phyloP scores from a whole-genome alignment of 2,797 vertebrate genomes.

The Phylloscopus collybita region DNA sequence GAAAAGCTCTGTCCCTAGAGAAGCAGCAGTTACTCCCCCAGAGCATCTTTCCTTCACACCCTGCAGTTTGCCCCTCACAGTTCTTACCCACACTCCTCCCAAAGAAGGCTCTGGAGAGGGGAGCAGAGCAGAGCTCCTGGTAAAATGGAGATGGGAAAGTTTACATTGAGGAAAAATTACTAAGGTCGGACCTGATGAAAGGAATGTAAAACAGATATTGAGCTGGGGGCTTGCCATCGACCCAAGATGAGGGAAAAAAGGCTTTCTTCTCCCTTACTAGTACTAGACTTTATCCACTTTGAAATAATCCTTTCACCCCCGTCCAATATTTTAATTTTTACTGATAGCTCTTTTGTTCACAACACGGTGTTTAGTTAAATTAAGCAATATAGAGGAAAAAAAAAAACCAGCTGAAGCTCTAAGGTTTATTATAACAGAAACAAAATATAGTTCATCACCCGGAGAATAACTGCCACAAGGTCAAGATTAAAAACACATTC shows the following conservation, averaged over 20 bases:
- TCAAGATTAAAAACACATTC: conserved; percentile 33
- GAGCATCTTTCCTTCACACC: background rate
- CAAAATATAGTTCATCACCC: background rate
- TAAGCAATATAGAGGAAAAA: background rate
- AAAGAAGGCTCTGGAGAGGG: background rate
- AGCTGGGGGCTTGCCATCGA: background rate
- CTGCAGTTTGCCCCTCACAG: background rate
- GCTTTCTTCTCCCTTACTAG: background rate
- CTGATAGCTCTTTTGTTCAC: background rate
- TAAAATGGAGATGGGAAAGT: background rate
- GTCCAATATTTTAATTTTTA: background rate
- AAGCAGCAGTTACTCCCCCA: background rate
- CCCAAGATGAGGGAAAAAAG: background rate
- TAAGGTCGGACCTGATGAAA: background rate
- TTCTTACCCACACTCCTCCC: background rate
- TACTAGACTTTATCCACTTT: background rate
- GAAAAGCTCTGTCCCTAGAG: background rate
- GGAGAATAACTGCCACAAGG: background rate
- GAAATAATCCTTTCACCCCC: background rate
- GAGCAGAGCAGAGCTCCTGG: background rate
- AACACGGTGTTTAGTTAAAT: background rate
- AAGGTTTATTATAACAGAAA: conserved; percentile 6
- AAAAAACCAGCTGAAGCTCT: background rate
- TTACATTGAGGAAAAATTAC: background rate
- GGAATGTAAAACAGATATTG: background rate